A percentile compares a stretch with the other conserved stretches of the same genome.
Evolutionary conservation across 2,113 vertebrate species (phyloP).

Genomic region (Melospiza georgiana): DNA sequence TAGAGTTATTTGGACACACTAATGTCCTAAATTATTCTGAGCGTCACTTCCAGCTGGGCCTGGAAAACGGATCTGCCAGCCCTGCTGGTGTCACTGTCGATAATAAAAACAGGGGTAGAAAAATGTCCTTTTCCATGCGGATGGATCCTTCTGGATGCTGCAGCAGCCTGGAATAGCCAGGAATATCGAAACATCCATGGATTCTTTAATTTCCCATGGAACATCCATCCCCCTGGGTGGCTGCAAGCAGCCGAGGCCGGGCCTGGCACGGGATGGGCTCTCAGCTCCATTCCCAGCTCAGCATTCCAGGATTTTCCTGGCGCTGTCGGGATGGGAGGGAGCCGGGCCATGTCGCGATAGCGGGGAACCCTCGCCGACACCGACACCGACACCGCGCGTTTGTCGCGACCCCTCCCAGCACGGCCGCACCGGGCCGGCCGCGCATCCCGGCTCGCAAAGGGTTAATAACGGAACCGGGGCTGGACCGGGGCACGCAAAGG

Average conservation of each 20-base stretch:
- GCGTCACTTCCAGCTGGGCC: not conserved
- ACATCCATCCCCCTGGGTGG: accelerated
- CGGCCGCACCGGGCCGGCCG: not conserved
- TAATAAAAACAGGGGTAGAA: not conserved
- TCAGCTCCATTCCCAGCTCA: not conserved
- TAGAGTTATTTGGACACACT: accelerated
- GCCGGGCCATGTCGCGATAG: not conserved
- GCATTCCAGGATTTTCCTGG: not conserved
- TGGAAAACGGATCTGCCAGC: not conserved
- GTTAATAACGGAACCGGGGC: not conserved
- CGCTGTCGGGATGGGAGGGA: not conserved
- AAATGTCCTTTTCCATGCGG: not conserved
- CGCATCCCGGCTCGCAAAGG: not conserved
- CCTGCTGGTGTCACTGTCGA: not conserved
- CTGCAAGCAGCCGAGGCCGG: not conserved
- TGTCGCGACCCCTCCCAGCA: not conserved
- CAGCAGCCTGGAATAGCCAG: not conserved
- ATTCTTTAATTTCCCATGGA: not conserved
- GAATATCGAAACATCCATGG: accelerated
- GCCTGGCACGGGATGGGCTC: not conserved
- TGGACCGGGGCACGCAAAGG: no score
- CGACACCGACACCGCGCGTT: not conserved
- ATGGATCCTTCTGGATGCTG: not conserved
- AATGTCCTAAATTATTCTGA: accelerated
- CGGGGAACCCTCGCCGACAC: not conserved